A percentile compares a stretch with the other conserved stretches of the same genome.
These are phyloP conservation scores for Lepidurus arcticus DNA, from an alignment of 1,140 invertebrate species.

Conservation along the genomic window DNA sequence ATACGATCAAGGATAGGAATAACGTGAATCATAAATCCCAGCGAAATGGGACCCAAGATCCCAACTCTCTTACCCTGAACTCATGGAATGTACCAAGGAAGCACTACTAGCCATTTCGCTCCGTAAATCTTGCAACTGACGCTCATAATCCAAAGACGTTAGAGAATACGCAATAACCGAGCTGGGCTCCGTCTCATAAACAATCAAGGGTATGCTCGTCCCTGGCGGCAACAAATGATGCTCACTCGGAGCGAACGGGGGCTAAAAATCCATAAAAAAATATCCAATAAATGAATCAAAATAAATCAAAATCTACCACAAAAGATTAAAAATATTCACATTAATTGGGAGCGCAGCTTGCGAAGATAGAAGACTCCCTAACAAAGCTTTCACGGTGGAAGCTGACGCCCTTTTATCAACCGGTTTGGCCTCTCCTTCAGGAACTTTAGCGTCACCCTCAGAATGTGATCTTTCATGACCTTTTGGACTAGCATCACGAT, in stretches of 20 bases:
- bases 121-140: slow-evolving; percentile 51
- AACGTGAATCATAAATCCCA: not conserved
- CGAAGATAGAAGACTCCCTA: slow-evolving; percentile 60
- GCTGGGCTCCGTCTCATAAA: slow-evolving; percentile 78
- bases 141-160: slow-evolving; percentile 64
- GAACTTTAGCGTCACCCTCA: slow-evolving; percentile 37
- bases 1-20: not conserved
- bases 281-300: slow-evolving; percentile 19
- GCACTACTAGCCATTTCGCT: slow-evolving; percentile 28
- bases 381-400: slow-evolving; percentile 60
- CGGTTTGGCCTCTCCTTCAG: slow-evolving; percentile 23
- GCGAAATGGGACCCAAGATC: not conserved
- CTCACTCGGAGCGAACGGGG: slow-evolving; percentile 57
- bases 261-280: slow-evolving; percentile 43
- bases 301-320: slow-evolving; percentile 21
- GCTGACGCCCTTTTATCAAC: slow-evolving; percentile 38
- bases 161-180: slow-evolving; percentile 84
- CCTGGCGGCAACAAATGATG: slow-evolving; percentile 56
- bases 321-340: slow-evolving; percentile 41
- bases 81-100: not conserved
- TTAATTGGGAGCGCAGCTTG: slow-evolving; percentile 47
- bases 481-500: slow-evolving; percentile 32
- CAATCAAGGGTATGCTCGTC: slow-evolving; percentile 62
- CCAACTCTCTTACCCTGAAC: not conserved
- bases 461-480: slow-evolving; percentile 42